phyloP scores from a whole-genome alignment of 2,113 vertebrate species.

The Rhinoderma darwinii region DNA sequence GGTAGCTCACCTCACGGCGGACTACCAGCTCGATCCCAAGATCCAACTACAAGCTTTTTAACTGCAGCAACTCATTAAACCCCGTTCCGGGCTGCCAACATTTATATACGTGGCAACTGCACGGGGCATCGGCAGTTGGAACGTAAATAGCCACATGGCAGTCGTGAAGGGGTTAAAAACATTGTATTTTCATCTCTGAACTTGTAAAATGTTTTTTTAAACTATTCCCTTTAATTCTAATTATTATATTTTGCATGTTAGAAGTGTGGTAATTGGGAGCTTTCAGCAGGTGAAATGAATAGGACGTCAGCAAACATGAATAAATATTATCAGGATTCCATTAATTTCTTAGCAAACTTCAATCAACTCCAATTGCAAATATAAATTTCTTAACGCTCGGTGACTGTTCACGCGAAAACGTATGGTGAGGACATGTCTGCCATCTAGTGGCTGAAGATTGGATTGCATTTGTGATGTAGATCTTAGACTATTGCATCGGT shows the following conservation, averaged over 20 bases:
- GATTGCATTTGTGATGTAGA: not conserved
- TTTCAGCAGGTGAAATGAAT: not conserved
- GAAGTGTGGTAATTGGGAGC: too few species aligned
- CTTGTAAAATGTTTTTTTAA: not conserved
- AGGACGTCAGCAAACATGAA: too few species aligned
- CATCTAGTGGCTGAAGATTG: conserved; percentile 28
- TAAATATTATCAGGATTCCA: not conserved
- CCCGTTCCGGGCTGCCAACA: too few species aligned
- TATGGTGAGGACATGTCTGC: not conserved
- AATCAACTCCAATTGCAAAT: not conserved
- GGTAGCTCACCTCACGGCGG: too few species aligned
- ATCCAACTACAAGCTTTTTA: too few species aligned
- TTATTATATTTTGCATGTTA: not conserved
- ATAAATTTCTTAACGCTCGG: not conserved
- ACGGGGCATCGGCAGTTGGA: too few species aligned
- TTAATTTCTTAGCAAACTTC: not conserved
- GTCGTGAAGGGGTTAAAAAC: too few species aligned
- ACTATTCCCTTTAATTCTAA: not conserved
- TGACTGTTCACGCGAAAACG: not conserved
- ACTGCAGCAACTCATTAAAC: too few species aligned
- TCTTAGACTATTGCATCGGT: not conserved
- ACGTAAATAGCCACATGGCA: too few species aligned
- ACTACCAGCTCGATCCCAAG: too few species aligned
- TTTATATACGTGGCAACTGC: too few species aligned
- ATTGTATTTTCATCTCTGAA: too few species aligned